Conservation (phyloP, 2,113 vertebrate genomes). For the Cepphus grylle region DNA sequence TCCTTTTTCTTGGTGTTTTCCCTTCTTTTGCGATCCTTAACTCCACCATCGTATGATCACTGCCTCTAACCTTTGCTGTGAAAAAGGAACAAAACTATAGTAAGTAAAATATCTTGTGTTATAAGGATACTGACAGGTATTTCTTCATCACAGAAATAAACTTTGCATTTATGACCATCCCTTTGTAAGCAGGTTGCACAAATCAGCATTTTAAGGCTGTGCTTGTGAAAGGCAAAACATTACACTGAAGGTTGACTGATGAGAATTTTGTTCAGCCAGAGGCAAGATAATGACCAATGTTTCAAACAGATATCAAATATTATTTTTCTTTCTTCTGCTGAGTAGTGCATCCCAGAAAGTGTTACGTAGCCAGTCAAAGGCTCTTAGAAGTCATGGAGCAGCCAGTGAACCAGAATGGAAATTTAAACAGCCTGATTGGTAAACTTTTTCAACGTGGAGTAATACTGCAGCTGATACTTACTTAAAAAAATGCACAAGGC, state of each 20-base stretch:
- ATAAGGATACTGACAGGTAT: neutral
- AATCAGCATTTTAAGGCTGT: neutral
- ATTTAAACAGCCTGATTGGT: neutral
- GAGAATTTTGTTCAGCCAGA: neutral
- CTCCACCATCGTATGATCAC: accelerated
- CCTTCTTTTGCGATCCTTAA: neutral
- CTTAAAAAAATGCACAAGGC: neutral
- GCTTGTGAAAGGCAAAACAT: neutral
- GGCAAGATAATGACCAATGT: neutral
- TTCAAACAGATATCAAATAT: neutral
- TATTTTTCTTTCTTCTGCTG: neutral
- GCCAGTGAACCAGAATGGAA: neutral
- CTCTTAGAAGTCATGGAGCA: neutral
- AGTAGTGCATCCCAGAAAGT: neutral
- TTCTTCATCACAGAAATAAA: neutral
- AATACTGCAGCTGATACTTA: neutral
- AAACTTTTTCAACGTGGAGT: neutral
- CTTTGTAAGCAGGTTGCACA: neutral
- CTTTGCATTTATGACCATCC: neutral
- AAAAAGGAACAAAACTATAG: neutral
- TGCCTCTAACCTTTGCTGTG: neutral
- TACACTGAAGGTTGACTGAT: neutral
- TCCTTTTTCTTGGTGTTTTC: neutral
- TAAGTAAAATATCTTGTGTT: neutral
- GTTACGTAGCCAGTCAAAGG: neutral